Conservation (phyloP, 2,888 invertebrate species). For the Epicampocera succincta region DNA sequence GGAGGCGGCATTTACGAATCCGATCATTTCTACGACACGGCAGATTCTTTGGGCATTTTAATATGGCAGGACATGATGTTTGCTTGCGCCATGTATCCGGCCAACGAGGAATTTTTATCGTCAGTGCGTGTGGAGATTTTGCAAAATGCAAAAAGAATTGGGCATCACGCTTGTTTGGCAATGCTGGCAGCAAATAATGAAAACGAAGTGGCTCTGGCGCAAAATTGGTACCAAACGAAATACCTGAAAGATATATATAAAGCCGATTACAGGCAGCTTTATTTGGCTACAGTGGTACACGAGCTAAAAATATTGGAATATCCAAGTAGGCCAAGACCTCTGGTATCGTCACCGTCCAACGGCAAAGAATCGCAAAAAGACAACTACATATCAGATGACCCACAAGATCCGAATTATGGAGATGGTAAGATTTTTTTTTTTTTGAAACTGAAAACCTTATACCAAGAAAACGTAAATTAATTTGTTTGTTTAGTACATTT, state of each 20-base stretch:
- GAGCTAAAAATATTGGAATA: conserved; percentile 82
- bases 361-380: conserved; percentile 86
- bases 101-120: conserved; percentile 86
- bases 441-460: not conserved
- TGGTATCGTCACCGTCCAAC: conserved; percentile 96
- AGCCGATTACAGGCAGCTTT: conserved; percentile 91
- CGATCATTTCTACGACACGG: conserved; percentile 92
- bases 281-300: conserved; percentile 88
- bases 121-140: conserved; percentile 89
- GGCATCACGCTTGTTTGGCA: conserved; percentile 92
- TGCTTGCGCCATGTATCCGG: conserved; percentile 97
- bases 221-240: conserved; percentile 88
- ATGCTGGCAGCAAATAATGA: conserved; percentile 98
- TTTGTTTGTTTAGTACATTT: conserved; percentile 86
- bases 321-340: conserved; percentile 79
- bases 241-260: conserved; percentile 84
- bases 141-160: conserved; percentile 91
- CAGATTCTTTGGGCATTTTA: conserved; percentile 94
- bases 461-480: not conserved
- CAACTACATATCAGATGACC: conserved; percentile 89
- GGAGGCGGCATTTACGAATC: conserved; percentile 98
- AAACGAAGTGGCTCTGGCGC: conserved; percentile 93
- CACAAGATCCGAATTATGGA: conserved; percentile 90
- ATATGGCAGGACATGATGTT: conserved; percentile 99
- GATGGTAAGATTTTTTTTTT: conserved; percentile 85